These are phyloP conservation scores for Erinaceus europaeus DNA, from an alignment of 2,113 vertebrate genomes.

Conservation along the genomic window DNA sequence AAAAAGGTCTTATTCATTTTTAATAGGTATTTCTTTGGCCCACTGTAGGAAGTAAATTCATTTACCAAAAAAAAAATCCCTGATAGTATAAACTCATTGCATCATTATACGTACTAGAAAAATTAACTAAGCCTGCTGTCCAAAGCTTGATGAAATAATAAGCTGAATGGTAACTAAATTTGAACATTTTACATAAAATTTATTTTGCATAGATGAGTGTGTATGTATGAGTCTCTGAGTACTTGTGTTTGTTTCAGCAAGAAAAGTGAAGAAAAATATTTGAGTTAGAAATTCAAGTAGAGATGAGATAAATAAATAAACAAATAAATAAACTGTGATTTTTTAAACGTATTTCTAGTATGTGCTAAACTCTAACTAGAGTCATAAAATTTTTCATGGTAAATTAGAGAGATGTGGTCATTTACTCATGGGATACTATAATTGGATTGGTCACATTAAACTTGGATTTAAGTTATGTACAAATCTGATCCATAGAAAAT, in stretches of 20 bases:
- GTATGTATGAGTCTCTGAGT: background rate
- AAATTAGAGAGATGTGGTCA: background rate
- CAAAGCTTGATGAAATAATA: conserved; percentile 3
- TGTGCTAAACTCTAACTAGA: background rate
- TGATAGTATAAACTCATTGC: background rate
- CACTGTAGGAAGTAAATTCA: background rate
- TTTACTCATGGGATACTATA: background rate
- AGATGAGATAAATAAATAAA: background rate
- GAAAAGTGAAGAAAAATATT: background rate
- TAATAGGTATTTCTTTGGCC: background rate
- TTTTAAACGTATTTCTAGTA: background rate
- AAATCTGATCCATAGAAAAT: background rate
- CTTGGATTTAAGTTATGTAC: background rate
- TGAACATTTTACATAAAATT: too few species aligned
- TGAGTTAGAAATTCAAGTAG: background rate
- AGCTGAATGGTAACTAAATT: too few species aligned
- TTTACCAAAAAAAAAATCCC: background rate
- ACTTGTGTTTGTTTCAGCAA: background rate
- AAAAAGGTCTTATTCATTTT: background rate
- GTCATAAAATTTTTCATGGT: too few species aligned
- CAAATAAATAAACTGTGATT: background rate
- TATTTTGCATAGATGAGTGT: too few species aligned
- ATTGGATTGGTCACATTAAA: background rate
- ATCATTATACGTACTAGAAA: background rate
- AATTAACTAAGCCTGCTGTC: background rate